phyloP scores from a whole-genome alignment of 2,797 vertebrate genomes.

The Chiroxiphia lanceolata region DNA sequence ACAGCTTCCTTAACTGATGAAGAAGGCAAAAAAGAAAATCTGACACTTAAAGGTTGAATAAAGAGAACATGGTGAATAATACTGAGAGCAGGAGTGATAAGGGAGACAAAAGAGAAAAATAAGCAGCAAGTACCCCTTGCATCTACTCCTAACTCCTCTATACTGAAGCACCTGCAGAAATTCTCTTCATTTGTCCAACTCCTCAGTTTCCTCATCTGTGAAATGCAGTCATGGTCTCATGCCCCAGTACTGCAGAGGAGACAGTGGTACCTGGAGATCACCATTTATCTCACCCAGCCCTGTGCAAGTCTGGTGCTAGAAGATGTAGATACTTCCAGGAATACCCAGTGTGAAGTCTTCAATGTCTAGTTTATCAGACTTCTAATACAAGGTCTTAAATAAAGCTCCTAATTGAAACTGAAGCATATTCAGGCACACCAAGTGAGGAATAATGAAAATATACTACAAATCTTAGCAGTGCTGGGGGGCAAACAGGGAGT shows the following conservation, averaged over 20 bases:
- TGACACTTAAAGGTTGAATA: background rate
- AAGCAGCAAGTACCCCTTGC: background rate
- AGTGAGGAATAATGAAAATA: background rate
- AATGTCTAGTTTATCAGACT: background rate
- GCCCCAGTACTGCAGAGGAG: background rate
- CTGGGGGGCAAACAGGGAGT: background rate
- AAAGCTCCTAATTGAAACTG: background rate
- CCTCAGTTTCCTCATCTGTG: background rate
- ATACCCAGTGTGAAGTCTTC: fast-evolving
- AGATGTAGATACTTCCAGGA: background rate
- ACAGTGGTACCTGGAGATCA: background rate
- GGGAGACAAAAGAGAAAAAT: background rate
- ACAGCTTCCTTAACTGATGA: background rate
- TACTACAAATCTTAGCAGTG: background rate
- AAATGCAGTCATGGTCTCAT: background rate
- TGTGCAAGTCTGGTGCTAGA: background rate
- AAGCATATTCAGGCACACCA: background rate
- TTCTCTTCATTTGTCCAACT: background rate
- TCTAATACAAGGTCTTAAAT: background rate
- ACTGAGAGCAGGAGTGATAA: background rate
- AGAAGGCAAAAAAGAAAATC: background rate
- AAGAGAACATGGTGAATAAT: background rate
- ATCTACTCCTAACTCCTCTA: background rate
- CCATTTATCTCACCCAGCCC: background rate
- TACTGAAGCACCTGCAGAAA: background rate